phyloP scores from a whole-genome alignment of 2,113 vertebrate genomes.

The Grallaria varia region DNA sequence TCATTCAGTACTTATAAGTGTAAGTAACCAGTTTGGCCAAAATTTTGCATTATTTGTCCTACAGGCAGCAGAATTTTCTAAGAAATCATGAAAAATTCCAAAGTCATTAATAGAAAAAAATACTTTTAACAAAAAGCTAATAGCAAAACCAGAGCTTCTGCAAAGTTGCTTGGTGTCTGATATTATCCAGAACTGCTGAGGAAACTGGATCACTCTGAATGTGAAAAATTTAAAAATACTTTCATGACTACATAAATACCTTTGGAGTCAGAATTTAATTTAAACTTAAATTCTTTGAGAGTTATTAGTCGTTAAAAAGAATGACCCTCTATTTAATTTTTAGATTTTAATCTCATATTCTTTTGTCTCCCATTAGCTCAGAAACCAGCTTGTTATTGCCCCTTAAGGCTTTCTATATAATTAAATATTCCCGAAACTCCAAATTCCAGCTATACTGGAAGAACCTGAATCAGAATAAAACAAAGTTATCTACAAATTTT shows the following conservation, averaged over 20 bases:
- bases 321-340: conserved; percentile 66
- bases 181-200: conserved; percentile 15
- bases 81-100: background rate
- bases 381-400: conserved; percentile 39
- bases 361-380: conserved; percentile 58
- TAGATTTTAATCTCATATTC: conserved; percentile 59
- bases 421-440: conserved; percentile 54
- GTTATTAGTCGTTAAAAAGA: conserved; percentile 62
- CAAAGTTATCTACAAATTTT: conserved; percentile 10
- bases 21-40: background rate
- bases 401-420: conserved; percentile 62
- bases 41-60: background rate
- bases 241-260: conserved; percentile 60
- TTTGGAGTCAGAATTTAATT: conserved; percentile 68
- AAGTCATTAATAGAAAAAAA: background rate
- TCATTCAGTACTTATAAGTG: background rate
- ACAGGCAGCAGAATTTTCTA: background rate
- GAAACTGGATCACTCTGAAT: conserved; percentile 51
- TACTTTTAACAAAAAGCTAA: background rate
- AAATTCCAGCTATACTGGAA: background rate
- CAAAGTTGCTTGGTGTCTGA: background rate
- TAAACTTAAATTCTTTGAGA: conserved; percentile 68
- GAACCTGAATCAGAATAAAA: background rate
- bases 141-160: background rate
- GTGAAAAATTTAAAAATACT: conserved; percentile 63